Conservation (phyloP, 2,113 vertebrate genomes). For the Rattus rattus region DNA sequence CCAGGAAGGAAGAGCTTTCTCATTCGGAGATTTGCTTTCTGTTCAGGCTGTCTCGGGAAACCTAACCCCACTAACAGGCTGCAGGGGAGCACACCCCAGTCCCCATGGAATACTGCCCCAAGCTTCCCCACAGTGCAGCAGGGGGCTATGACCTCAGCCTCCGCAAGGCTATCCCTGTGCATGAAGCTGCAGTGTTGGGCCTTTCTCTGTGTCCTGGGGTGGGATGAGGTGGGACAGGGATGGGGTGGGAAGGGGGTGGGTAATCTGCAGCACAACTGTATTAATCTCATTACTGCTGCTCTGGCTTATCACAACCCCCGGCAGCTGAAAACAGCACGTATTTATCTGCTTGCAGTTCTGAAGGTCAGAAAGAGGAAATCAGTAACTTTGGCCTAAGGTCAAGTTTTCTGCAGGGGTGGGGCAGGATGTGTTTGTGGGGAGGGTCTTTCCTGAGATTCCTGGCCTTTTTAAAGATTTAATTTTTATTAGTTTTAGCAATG, state of each 20-base stretch:
- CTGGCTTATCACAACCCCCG: not conserved
- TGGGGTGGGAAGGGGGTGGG: too few species aligned
- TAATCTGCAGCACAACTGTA: not conserved
- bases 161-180: not conserved
- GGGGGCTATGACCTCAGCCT: not conserved
- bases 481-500: not conserved
- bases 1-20: not conserved
- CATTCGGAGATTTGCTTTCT: not conserved
- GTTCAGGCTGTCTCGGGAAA: not conserved
- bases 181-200: not conserved
- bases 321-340: not conserved
- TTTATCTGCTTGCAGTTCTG: not conserved
- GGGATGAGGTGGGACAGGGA: too few species aligned
- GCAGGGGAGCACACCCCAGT: rapidly evolving
- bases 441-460: not conserved
- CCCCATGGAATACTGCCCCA: not conserved
- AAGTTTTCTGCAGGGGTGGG: not conserved
- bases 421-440: not conserved
- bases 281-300: not conserved
- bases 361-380: not conserved
- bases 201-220: too few species aligned
- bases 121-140: not conserved
- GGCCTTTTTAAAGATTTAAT: not conserved
- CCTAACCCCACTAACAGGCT: not conserved
- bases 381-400: not conserved